Base-by-base conservation (phyloP, 2,113 vertebrate genomes). In the Pimephales promelas region DNA sequence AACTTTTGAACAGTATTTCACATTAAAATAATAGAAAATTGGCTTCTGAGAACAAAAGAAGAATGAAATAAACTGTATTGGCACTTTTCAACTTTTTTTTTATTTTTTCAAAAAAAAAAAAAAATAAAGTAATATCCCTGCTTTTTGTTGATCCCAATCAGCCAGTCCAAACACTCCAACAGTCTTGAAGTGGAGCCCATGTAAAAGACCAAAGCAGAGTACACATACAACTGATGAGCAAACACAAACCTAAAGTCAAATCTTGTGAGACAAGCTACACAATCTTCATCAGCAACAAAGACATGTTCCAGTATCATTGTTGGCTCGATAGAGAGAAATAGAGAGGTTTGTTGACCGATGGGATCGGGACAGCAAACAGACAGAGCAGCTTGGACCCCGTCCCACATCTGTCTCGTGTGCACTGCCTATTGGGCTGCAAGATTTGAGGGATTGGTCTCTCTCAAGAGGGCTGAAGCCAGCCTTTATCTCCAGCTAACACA, bases 401-500 rank as follows among this genome's bases (percentile, higher is more conserved):
- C 88, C 89, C 90, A 89, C 93, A 93, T 94, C 93, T 94, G 93
- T 88, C 86, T 88, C 76, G 87, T 86, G 64, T 85, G 88, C 88
- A 86, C 49, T 86, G 79, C 52, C 70, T 85, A 87, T 86, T 83
- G 82, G 88, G 61, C 26, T 9, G 84, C 82, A 86, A 91, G 91
- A 92, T 90, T 89, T 91, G 70, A 88, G 88, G 86, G 90, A 90
- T 85, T 72, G 85, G 85, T 90, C 83, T 49, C 81, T 87, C 92
- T 94, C 88, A 90, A 95, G 93, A 91, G 92, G 91, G 85, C 73
- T 82, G 85, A 90, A 91, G 89, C 79, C 86, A 88, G 87, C 86
- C 89, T 87, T 90, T 85, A 90, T 89, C 89, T 83, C 40, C 82
- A 52, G 57, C 72, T 16, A 66, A 91, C 88, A 89, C 86, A 82